Percentiles rank a stretch among this genome's conserved stretches.
Evolutionary conservation across 2,113 vertebrate genomes (phyloP).

Genomic region (Gavia stellata): DNA sequence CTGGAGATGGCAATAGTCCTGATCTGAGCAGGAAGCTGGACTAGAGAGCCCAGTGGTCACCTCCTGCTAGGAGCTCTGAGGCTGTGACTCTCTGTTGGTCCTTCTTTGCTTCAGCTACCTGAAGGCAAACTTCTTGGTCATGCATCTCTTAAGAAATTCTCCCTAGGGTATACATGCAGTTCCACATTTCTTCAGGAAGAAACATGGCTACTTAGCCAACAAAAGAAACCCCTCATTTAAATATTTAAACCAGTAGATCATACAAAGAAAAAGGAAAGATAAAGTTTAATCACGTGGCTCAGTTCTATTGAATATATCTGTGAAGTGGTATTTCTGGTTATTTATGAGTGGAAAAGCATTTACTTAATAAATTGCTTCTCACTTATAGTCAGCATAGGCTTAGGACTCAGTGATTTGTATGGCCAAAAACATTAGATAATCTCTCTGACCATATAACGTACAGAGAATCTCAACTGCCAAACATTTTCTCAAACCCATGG

Average conservation of each 20-base stretch:
- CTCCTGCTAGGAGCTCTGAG: not conserved
- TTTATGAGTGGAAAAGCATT: not conserved
- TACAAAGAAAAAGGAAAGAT: not conserved
- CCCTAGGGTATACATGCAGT: not conserved
- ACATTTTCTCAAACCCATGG: not conserved
- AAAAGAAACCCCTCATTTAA: conserved; percentile 6
- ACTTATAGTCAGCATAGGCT: not conserved
- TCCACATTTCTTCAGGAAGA: not conserved
- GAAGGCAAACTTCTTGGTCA: not conserved
- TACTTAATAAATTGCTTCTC: not conserved
- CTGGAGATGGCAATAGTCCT: not conserved
- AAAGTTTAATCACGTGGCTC: not conserved
- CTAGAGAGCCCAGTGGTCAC: not conserved
- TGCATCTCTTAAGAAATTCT: not conserved
- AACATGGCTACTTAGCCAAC: not conserved
- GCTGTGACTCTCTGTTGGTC: not conserved
- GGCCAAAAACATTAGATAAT: not conserved
- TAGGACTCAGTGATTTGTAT: not conserved
- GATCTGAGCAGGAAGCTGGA: not conserved
- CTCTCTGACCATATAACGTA: not conserved
- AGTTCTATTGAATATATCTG: not conserved
- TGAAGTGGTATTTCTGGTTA: not conserved
- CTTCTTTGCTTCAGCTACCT: not conserved
- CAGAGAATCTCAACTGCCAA: not conserved
- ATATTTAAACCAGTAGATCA: not conserved